Percentiles rank a stretch among this genome's conserved stretches.
Evolutionary conservation across 2,888 invertebrate genomes (phyloP).

Genomic region (Lacanobia oleracea): DNA sequence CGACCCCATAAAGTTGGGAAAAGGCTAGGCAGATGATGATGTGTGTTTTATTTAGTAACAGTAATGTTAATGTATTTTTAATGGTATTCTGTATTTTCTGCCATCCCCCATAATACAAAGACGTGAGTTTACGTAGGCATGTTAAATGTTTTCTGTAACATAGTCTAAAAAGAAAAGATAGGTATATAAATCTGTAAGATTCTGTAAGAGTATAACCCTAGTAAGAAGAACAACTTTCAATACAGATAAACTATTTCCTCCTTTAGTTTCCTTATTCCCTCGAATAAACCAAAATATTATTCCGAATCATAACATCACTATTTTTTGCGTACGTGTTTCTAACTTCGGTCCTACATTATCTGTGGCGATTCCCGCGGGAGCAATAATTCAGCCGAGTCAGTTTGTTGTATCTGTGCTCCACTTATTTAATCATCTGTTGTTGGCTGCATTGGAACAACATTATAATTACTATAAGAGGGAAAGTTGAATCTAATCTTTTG

Average conservation of each 20-base stretch:
- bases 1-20: too few relatives aligned
- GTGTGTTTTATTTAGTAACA: too few relatives aligned
- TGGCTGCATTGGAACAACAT: conserved; percentile 48
- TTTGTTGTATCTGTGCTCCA: conserved; percentile 64
- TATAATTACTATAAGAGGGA: conserved; percentile 44
- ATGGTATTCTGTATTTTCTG: neutral
- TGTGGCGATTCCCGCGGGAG: conserved; percentile 66
- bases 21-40: too few relatives aligned
- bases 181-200: too few relatives aligned
- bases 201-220: too few relatives aligned
- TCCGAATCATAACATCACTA: conserved; percentile 66
- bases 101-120: too few relatives aligned
- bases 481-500: conserved; percentile 45
- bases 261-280: conserved; percentile 35
- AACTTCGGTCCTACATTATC: conserved; percentile 69
- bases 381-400: conserved; percentile 70
- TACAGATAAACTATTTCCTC: conserved; percentile 39
- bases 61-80: too few relatives aligned
- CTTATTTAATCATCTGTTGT: conserved; percentile 65
- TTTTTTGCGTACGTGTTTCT: conserved; percentile 71
- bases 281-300: conserved; percentile 54
- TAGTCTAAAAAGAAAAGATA: neutral
- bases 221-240: conserved; percentile 18
- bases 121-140: too few relatives aligned
- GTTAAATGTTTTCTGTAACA: neutral